A percentile compares a stretch with the other conserved stretches of the same genome.
Conservation (phyloP, 2,888 invertebrate genomes). For the Cheilosia scutellata region DNA sequence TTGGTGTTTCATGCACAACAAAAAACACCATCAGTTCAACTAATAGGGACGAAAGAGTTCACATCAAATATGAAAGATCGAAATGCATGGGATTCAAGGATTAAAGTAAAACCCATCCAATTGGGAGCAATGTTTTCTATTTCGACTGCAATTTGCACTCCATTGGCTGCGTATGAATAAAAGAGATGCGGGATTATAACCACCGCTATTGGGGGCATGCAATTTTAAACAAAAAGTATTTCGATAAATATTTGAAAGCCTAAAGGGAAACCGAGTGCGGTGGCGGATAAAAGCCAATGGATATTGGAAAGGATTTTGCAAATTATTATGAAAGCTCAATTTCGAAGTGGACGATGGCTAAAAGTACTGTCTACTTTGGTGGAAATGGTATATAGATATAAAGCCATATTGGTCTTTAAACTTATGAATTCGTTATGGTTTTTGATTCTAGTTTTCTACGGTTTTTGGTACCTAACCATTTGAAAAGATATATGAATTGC, state of each 20-base stretch:
- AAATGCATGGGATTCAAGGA: constrained; percentile 6
- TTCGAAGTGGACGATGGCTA: neutral
- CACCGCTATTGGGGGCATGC: neutral
- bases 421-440: neutral
- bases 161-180: constrained; percentile 12
- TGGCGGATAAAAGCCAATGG: neutral
- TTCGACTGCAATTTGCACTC: constrained; percentile 35
- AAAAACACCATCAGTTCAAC: neutral
- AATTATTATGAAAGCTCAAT: neutral
- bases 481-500: no score
- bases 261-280: neutral
- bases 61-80: constrained; percentile 18
- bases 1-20: neutral
- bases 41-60: neutral
- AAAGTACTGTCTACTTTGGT: no score
- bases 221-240: constrained; percentile 7
- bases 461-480: no score
- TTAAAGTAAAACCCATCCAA: constrained; percentile 32
- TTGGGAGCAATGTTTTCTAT: constrained; percentile 23
- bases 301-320: constrained; percentile 2
- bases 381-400: no score
- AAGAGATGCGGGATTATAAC: neutral
- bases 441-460: no score
- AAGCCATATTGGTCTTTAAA: neutral
- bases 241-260: constrained; percentile 6